A percentile compares a stretch with the other conserved stretches of the same genome.
Conservation (phyloP, 2,797 vertebrate genomes). For the Eulemur mongoz region DNA sequence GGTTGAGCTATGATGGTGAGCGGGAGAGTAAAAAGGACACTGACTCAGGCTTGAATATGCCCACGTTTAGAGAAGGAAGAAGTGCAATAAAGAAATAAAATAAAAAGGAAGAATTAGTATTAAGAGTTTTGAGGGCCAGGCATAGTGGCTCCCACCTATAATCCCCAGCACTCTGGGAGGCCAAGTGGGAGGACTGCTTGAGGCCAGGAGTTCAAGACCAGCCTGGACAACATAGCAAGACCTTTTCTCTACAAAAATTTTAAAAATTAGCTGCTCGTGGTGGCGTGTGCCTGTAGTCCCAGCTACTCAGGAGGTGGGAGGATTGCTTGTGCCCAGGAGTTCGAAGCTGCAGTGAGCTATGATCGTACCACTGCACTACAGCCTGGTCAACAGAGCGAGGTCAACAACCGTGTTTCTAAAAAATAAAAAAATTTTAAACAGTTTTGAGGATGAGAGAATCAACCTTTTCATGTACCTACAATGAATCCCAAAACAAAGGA, state of each 20-base stretch:
- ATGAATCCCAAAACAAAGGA: not conserved
- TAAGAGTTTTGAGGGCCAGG: not conserved
- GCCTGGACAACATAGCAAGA: not conserved
- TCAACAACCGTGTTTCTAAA: not conserved
- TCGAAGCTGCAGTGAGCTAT: not conserved
- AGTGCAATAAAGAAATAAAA: not conserved
- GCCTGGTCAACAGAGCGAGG: not conserved
- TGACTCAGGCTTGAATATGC: not conserved
- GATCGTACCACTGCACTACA: not conserved
- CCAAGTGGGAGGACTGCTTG: not conserved
- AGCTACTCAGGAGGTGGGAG: not conserved
- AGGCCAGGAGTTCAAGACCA: not conserved
- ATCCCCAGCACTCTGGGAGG: not conserved
- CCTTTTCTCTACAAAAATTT: not conserved
- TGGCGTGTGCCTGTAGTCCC: not conserved
- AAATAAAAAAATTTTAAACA: not conserved
- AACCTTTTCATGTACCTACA: not conserved
- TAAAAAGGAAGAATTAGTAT: not conserved
- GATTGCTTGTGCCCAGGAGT: not conserved
- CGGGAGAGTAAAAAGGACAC: not conserved
- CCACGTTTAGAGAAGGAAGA: not conserved
- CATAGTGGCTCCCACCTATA: not conserved
- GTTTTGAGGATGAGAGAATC: not conserved
- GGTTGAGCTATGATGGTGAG: not conserved
- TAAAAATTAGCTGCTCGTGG: not conserved